Percentiles rank a stretch among this genome's conserved stretches.
Conservation (phyloP, 2,113 vertebrate genomes). For the Sterrhoptilus dennistouni region DNA sequence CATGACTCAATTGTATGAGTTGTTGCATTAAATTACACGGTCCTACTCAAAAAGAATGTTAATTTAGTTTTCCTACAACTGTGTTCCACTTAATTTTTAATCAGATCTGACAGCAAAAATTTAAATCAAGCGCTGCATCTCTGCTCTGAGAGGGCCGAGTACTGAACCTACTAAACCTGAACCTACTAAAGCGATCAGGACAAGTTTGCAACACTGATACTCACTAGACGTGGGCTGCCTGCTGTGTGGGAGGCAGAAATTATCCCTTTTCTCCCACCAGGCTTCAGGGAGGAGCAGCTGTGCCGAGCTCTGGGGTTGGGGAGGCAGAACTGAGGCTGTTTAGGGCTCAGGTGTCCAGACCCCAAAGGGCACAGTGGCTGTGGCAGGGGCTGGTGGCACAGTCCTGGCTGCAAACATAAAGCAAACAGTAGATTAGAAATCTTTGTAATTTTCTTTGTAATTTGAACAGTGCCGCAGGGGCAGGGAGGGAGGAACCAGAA, state of each 20-base stretch:
- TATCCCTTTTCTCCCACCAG: slow-evolving; percentile 49
- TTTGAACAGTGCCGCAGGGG: not conserved
- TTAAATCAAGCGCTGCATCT: slow-evolving; percentile 69
- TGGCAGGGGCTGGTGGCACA: rapidly evolving
- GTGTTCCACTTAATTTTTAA: slow-evolving; percentile 78
- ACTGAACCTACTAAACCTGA: too few species aligned
- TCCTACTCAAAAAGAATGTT: slow-evolving; percentile 74
- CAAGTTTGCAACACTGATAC: slow-evolving; percentile 51
- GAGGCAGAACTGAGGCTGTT: not conserved
- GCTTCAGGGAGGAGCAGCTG: slow-evolving; percentile 18
- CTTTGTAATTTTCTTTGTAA: not conserved
- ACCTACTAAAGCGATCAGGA: slow-evolving; percentile 21
- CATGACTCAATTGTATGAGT: slow-evolving; percentile 69
- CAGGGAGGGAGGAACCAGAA: not conserved
- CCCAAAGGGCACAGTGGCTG: rapidly evolving
- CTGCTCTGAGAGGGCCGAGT: slow-evolving; percentile 48
- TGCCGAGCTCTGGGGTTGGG: not conserved
- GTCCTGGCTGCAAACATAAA: not conserved
- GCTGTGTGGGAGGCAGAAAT: slow-evolving; percentile 58
- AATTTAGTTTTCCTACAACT: slow-evolving; percentile 74
- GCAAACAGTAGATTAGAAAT: not conserved
- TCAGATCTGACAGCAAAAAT: slow-evolving; percentile 77
- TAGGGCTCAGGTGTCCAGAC: rapidly evolving
- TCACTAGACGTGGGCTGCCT: slow-evolving; percentile 48
- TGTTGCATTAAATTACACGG: slow-evolving; percentile 75